phyloP scores from a whole-genome alignment of 2,113 vertebrate species.

The Galemys pyrenaicus region DNA sequence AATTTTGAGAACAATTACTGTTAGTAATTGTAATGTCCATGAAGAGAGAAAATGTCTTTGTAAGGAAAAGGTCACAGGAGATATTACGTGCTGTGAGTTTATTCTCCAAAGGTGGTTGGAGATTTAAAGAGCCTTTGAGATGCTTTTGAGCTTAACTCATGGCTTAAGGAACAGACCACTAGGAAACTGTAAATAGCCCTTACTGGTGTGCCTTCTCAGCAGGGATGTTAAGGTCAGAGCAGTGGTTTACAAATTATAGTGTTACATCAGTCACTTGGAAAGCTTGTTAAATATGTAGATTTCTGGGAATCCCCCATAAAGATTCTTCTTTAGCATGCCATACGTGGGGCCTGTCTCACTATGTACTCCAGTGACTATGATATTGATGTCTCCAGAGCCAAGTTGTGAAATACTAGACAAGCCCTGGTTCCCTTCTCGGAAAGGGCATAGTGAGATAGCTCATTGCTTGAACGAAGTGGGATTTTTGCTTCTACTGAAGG shows the following conservation, averaged over 20 bases:
- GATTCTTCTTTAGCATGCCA: neutral
- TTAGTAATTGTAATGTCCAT: constrained; percentile 11
- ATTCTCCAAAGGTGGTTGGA: neutral
- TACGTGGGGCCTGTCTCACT: neutral
- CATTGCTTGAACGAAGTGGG: neutral
- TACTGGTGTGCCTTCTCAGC: neutral
- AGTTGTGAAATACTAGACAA: neutral
- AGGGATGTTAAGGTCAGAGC: neutral
- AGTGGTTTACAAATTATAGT: constrained; percentile 11
- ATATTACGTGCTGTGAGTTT: constrained; percentile 18
- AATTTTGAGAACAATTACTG: constrained; percentile 15
- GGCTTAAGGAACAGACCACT: constrained; percentile 51
- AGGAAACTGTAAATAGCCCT: neutral
- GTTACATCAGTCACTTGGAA: constrained; percentile 9
- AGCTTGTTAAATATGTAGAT: constrained; percentile 45
- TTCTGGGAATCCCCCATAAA: constrained; percentile 29
- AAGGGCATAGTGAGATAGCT: neutral
- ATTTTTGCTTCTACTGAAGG: neutral
- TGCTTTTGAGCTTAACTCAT: constrained; percentile 63
- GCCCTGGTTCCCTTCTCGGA: neutral
- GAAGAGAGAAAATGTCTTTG: constrained; percentile 50
- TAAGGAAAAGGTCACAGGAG: constrained; percentile 38
- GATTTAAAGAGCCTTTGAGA: constrained; percentile 29
- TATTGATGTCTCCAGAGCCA: neutral
- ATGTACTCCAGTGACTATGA: neutral